Evolutionary conservation across 1,140 invertebrate species (phyloP).

Genomic region (Tribolium castaneum): DNA sequence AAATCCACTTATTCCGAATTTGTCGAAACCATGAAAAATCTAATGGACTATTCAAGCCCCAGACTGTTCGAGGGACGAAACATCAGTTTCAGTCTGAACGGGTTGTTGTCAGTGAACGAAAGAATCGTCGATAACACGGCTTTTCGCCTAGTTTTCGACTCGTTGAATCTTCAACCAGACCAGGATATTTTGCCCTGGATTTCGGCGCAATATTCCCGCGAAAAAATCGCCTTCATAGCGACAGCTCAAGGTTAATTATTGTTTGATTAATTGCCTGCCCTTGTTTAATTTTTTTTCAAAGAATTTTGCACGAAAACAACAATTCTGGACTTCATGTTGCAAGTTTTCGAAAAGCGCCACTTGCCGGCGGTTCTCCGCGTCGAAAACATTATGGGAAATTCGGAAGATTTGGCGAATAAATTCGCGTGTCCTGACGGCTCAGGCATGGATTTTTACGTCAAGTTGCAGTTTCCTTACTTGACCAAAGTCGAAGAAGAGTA

Average conservation of each 20-base stretch:
- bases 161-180: neutral
- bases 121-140: constrained; percentile 43
- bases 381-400: constrained; percentile 46
- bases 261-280: neutral
- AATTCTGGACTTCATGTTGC: constrained; percentile 43
- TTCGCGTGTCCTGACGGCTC: constrained; percentile 47
- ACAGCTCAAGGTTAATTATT: constrained; percentile 46
- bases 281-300: constrained; percentile 7
- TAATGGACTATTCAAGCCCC: constrained; percentile 18
- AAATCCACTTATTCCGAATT: constrained; percentile 36
- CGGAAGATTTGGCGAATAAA: constrained; percentile 32
- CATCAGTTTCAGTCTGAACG: constrained; percentile 38
- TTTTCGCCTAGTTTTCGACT: constrained; percentile 35
- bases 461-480: constrained; percentile 46
- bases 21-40: constrained; percentile 19
- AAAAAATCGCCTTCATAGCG: constrained; percentile 48
- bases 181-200: constrained; percentile 45
- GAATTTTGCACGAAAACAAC: constrained; percentile 44
- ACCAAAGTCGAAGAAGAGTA: constrained; percentile 4
- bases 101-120: constrained; percentile 37
- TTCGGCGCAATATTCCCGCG: constrained; percentile 13
- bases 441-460: constrained; percentile 43
- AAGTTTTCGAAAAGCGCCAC: constrained; percentile 43
- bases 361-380: constrained; percentile 46
- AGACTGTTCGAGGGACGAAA: constrained; percentile 15